Evolutionary conservation across 2,888 invertebrate species (phyloP), one percentile per base, ranked within the genome.

Genomic region (Fragum whitleyi): DNA sequence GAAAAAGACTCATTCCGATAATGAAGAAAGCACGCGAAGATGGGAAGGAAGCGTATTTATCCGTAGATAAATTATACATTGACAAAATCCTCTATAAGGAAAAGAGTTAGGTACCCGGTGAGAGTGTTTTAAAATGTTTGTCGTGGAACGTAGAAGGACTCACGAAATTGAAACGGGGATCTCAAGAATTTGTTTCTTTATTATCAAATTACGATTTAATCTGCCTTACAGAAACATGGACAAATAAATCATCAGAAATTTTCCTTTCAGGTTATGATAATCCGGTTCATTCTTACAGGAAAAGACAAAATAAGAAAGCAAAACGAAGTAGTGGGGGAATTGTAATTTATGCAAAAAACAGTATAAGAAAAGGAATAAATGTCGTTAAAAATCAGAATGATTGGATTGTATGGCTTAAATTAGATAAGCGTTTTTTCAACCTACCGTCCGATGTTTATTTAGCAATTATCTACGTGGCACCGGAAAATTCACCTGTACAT

Each of bases 1-100:
- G 82, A 5, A 51, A 68, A 47, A 59, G 29, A 51, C 42, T 83
- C 1, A 59, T 71, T 42, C 83, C 83, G 6, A 53, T 74, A 7
- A 68, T 79, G 72, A 79, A 65, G 26, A 36, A 39, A n/a, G 79
- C 74, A n/a, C 62, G 36, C 2, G 32, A 65, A 16, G 16, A 74
- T 3, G 67, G 26, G 51, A 42, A 29, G 28, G 47, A 39, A 32
- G n/a, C 28, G 29, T n/a, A 19, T 26, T 16, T 61, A 47, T 29
- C 57, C 29, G 28, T 32, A 59, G 67, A 65, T 39, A 69, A 55
- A 21, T 21, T 75, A 23, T 75, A 75, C 21, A 75, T 75, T 21
- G 42, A 75, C 32, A 59, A 47, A 23, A 21, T 11, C 11, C 42
- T 69, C 11, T 69, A 69, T n/a, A 42, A 28, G 19, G 70, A 36